Base-by-base conservation (phyloP, 1,140 invertebrate species). In the Grapholita molesta region DNA sequence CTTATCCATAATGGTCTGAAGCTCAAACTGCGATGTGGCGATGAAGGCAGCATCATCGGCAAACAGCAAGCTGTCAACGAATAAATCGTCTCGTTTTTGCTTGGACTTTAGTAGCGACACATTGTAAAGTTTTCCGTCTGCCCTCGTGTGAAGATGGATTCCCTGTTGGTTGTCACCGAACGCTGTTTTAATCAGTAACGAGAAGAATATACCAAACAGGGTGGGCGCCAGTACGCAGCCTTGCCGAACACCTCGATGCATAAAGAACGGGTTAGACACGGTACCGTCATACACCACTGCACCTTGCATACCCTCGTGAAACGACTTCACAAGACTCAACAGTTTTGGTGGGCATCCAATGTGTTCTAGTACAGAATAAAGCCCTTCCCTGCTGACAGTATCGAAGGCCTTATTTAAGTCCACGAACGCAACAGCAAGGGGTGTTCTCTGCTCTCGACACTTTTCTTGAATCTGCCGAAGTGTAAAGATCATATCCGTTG, bases 1-100 rank as follows among this genome's bases (percentile, higher is more conserved):
- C n/a, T n/a, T n/a, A n/a, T n/a, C n/a, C n/a, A n/a, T n/a, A n/a
- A 64, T 64, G 11, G 57, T 15, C 28, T 64, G 57, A 15, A 64
- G 57, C 57, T 64, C 57, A 2, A 3, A 25, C 3, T 25, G 7
- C 12, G 28, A 64, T 2, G 6, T n/a, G 3, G 57, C 28, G 3
- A 64, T 25, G 18, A 64, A 64, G n/a, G 57, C 57, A 12, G 57
- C 57, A 25, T 64, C 57, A 15, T 32, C 57, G 28, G 57, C 24
- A 64, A 32, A 64, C 7, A 64, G 12, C 4, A 64, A n/a, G 32
- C 25, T 18, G 9, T 32, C 25, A 12, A 9, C 21, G 28, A 24
- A 57, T 0, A 8, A 24, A 11, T 57, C 55, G 21, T 25, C 3
- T 3, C 55, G 55, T n/a, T 15, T 11, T n/a, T n/a, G 28, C 28